Evolutionary conservation across 1,140 invertebrate species (phyloP), one percentile per base, ranked within the genome.

Genomic region (Mercenaria mercenaria): DNA sequence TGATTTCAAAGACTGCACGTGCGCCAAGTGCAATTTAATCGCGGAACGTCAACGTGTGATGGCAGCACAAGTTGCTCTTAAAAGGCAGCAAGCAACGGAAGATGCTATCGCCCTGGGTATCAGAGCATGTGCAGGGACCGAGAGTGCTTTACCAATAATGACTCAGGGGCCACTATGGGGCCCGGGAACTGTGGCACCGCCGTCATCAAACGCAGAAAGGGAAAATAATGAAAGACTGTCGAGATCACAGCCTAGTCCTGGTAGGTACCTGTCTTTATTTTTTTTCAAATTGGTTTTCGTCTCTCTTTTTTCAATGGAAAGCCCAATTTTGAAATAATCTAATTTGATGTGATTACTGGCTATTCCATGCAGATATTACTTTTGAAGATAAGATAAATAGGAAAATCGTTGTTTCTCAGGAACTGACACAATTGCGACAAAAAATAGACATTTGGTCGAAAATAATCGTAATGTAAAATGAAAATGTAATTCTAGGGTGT

Each of bases 71-170:
- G 99, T 99, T n/a, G 99, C 99, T 20, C 96, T 99, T 81, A 99
- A 99, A 96, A 96, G 99, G 59, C 99, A 99, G 96, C 99, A 99
- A 96, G 99, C 99, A 0, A 98, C 99, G 0, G 99, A 99, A 96
- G 99, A 99, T 95, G 98, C 98, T 43, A 99, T 99, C 86, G 99
- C 99, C 0, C 96, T 99, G 81, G 98, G 98, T 69, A 96, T 99
- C 93, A 97, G 98, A 29, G 98, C 98, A n/a, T 98, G 98, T 32
- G 98, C 99, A 90, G 76, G 76, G 13, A 98, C 97, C 10, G 98
- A 98, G 1, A 97, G 97, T 26, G 97, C 97, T 41, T 96, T 98
- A 77, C 97, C 97, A 72, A 97, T 98, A 61, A 96, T 99, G 85
- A 99, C 99, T 8, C 98, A 98, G 59, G 99, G 99, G 23, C 98